Evolutionary conservation across 2,888 invertebrate species (phyloP), one percentile per base, ranked within the genome.

Genomic region (Apoda limacodes): DNA sequence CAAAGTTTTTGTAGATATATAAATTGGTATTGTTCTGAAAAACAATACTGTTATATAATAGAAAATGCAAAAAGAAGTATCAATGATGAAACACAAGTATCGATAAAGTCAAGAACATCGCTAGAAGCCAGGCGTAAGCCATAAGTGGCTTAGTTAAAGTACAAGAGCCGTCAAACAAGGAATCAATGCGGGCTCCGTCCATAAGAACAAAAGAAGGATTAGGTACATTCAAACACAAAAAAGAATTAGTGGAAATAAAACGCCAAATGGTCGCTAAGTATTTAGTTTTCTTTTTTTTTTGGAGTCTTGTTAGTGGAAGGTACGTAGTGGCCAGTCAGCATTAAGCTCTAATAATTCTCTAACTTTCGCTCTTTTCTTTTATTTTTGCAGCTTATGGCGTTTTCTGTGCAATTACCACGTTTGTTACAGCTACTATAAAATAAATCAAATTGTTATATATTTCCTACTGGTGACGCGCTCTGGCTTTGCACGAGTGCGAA

Each of bases 91-190:
- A n/a, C n/a, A n/a, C 17, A 17, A 5, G 5, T 26, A 48, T 49
- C 56, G 48, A 54, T 26, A 43, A 13, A 6, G 12, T 11, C 13
- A 17, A 6, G 22, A 9, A 30, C 15, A 22, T 10, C 37, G 31
- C 41, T 37, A 43, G 10, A 9, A 22, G 15, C 26, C 34, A 35
- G 47, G 45, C 48, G 55, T 55, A 53, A 60, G 52, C 62, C 59
- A 50, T 72, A 75, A 76, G 74, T 76, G 74, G 74, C 70, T 76
- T 76, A 72, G 75, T 76, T 76, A 72, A 65, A 56, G 46, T 55
- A 55, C 60, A 60, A 65, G 64, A 54, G 56, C 61, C 60, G 60
- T 45, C 70, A 72, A 75, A 74, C 63, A 64, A 58, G 59, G 60
- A 56, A 50, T 57, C 60, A 59, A 71, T 71, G 69, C 71, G 70